Conservation (phyloP, 2,797 vertebrate genomes). For the Lophotriccus pileatus region DNA sequence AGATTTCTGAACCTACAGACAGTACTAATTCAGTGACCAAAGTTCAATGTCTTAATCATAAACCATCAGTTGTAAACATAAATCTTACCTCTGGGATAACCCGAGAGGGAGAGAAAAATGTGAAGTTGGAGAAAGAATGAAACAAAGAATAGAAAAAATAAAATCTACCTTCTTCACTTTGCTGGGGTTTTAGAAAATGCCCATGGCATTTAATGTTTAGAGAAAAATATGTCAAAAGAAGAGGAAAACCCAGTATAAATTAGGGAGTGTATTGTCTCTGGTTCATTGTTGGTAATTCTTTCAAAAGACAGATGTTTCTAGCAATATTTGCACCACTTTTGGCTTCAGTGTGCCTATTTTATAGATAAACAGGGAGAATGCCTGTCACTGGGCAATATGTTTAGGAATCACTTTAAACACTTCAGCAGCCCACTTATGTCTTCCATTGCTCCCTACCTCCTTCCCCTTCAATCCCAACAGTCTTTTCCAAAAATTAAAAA, state of each 20-base stretch:
- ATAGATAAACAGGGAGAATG: neutral
- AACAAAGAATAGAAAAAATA: neutral
- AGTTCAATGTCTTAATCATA: constrained; percentile 39
- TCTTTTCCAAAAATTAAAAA: neutral
- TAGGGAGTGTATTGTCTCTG: neutral
- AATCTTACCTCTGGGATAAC: constrained; percentile 16
- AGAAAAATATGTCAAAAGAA: neutral
- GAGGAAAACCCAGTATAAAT: neutral
- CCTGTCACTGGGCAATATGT: neutral
- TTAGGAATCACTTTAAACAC: neutral
- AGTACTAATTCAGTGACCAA: neutral
- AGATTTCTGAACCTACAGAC: neutral
- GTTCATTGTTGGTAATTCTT: neutral
- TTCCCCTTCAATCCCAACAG: neutral
- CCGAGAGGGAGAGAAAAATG: neutral
- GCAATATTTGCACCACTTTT: neutral
- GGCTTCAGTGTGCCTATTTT: neutral
- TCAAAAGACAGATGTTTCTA: neutral
- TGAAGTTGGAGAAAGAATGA: neutral
- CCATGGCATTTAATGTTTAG: neutral
- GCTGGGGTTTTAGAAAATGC: neutral
- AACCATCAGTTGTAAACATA: constrained; percentile 37
- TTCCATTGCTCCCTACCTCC: neutral
- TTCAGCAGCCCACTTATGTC: neutral
- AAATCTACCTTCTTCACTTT: neutral